Conservation (phyloP, 2,888 invertebrate genomes). For the Brenthis ino region DNA sequence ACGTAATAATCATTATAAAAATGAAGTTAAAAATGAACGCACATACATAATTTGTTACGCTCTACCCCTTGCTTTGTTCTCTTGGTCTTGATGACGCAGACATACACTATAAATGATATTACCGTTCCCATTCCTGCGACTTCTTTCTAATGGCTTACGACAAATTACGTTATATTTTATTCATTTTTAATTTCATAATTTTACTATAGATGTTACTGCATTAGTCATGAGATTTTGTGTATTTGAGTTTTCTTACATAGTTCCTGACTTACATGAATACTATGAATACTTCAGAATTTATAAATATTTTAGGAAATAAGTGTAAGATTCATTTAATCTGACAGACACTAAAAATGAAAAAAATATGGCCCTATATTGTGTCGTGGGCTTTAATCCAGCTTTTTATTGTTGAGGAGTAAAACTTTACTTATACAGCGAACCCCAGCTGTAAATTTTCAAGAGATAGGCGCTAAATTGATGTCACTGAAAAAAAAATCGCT, state of each 20-base stretch:
- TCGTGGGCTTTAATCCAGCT: not conserved
- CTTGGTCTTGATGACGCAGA: constrained; percentile 31
- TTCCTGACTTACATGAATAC: not conserved
- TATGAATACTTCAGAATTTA: not conserved
- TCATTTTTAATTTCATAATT: constrained; percentile 7
- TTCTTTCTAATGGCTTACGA: constrained; percentile 9
- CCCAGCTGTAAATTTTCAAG: constrained; percentile 7
- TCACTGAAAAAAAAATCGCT: no score
- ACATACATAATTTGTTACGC: constrained; percentile 39
- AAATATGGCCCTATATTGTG: not conserved
- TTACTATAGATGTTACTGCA: not conserved
- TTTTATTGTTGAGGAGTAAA: constrained; percentile 3
- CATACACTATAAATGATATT: constrained; percentile 28
- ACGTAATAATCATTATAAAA: constrained; percentile 37
- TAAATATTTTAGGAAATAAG: not conserved
- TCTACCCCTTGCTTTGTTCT: constrained; percentile 35
- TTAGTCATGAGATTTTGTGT: not conserved
- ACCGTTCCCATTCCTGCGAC: constrained; percentile 24
- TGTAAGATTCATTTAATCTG: no score
- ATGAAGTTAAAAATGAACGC: constrained; percentile 37
- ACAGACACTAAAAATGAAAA: no score
- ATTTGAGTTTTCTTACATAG: not conserved
- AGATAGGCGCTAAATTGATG: not conserved
- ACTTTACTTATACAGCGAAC: constrained; percentile 12
- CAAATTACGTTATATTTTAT: constrained; percentile 7